phyloP scores from a whole-genome alignment of 2,888 invertebrate genomes.

The Drosophila falleni region DNA sequence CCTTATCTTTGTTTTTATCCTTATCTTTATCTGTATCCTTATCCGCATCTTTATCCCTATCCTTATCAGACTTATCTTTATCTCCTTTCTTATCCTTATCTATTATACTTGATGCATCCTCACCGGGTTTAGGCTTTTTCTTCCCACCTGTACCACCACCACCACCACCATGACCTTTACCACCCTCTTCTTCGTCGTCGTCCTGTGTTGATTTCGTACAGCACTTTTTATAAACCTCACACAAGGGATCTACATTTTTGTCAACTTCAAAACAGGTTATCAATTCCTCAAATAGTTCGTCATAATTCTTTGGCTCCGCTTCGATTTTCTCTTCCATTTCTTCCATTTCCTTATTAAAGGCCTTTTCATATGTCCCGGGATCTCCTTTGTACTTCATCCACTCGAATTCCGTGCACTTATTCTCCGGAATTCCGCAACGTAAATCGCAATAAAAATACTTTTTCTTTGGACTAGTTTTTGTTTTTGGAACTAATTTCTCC shows the following conservation, averaged over 20 bases:
- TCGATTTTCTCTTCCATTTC: background rate
- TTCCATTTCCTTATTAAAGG: constrained; percentile 1
- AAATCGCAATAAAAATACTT: constrained; percentile 27
- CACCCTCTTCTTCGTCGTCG: background rate
- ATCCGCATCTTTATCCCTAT: background rate
- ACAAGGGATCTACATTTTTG: background rate
- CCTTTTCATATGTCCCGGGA: constrained; percentile 4
- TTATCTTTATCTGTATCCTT: background rate
- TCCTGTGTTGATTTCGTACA: constrained; percentile 17
- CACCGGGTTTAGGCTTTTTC: background rate
- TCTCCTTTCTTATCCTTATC: background rate
- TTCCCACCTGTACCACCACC: background rate
- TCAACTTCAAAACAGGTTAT: constrained; percentile 36
- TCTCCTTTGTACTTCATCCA: constrained; percentile 19
- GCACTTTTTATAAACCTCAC: constrained; percentile 29
- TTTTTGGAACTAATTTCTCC: background rate
- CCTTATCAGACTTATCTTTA: background rate
- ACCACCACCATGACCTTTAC: background rate
- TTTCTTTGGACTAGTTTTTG: background rate
- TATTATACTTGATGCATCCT: background rate
- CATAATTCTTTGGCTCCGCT: constrained; percentile 46
- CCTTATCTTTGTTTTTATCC: background rate
- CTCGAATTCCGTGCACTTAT: constrained; percentile 44
- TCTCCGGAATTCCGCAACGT: constrained; percentile 28
- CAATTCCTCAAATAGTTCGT: constrained; percentile 45